A percentile compares a stretch with the other conserved stretches of the same genome.
These are phyloP conservation scores for Parauchenoglanis punctatus DNA, from an alignment of 2,797 vertebrate genomes.

Conservation along the genomic window DNA sequence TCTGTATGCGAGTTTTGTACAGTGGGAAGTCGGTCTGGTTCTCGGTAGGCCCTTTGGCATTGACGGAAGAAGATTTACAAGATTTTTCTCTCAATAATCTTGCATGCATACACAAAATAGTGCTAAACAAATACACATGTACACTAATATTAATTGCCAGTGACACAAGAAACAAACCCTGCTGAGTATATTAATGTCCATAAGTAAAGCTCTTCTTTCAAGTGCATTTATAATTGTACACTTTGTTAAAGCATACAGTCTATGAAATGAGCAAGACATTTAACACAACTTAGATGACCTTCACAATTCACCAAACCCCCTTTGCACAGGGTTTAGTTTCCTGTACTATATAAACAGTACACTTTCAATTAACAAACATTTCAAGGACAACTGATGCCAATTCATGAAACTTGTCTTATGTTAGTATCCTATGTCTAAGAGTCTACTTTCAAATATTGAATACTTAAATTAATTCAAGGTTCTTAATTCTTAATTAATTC, in stretches of 20 bases:
- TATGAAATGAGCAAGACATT: background rate
- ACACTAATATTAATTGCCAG: too few relatives aligned
- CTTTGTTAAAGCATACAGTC: background rate
- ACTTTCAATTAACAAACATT: background rate
- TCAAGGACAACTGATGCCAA: background rate
- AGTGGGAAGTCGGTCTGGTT: too few relatives aligned
- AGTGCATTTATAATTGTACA: background rate
- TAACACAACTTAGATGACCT: background rate
- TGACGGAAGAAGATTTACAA: too few relatives aligned
- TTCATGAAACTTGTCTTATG: background rate
- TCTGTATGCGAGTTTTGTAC: background rate
- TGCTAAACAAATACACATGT: too few relatives aligned
- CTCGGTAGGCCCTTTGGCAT: too few relatives aligned
- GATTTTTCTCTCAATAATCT: too few relatives aligned
- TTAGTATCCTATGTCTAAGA: background rate
- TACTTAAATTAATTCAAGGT: too few relatives aligned
- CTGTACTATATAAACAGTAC: background rate
- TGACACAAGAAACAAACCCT: background rate
- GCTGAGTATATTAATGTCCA: background rate
- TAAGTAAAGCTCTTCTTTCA: background rate
- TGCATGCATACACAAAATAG: too few relatives aligned
- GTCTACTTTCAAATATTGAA: background rate
- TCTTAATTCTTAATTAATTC: too few relatives aligned
- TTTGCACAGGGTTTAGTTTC: background rate
- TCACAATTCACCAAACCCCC: background rate